Evolutionary conservation across 2,888 invertebrate genomes (phyloP).

Genomic region (Bembecia ichneumoniformis): DNA sequence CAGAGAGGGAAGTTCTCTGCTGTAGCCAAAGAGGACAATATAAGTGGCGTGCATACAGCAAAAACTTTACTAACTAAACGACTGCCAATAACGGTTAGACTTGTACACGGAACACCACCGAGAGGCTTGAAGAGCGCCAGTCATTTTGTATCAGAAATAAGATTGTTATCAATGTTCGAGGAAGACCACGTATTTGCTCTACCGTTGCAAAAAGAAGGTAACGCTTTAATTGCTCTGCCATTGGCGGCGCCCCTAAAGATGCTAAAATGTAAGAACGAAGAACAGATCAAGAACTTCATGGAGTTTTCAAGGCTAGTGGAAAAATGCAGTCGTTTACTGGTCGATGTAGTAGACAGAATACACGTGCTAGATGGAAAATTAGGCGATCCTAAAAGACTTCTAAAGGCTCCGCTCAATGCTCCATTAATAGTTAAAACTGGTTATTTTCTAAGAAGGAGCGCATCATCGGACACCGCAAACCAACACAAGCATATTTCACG

Average conservation of each 20-base stretch:
- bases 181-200: constrained; percentile 89
- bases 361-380: constrained; percentile 86
- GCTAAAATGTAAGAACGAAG: constrained; percentile 85
- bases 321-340: constrained; percentile 80
- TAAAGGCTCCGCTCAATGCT: constrained; percentile 53
- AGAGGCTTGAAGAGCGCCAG: constrained; percentile 85
- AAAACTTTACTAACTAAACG: constrained; percentile 90
- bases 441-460: constrained; percentile 81
- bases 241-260: constrained; percentile 89
- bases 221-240: constrained; percentile 85
- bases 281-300: constrained; percentile 80
- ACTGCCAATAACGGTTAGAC: constrained; percentile 91
- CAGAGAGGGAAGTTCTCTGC: constrained; percentile 94
- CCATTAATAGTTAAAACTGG: constrained; percentile 73
- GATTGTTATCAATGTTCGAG: constrained; percentile 87
- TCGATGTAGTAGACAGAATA: constrained; percentile 84
- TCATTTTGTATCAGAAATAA: constrained; percentile 87
- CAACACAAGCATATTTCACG: constrained; percentile 68
- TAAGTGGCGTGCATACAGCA: constrained; percentile 94
- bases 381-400: constrained; percentile 74
- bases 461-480: constrained; percentile 81
- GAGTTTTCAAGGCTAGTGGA: constrained; percentile 85
- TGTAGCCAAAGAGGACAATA: constrained; percentile 92
- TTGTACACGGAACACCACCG: constrained; percentile 92
- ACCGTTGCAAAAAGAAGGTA: constrained; percentile 85